These are phyloP conservation scores for Penaeus monodon DNA, from an alignment of 2,888 invertebrate genomes.

Conservation along the genomic window DNA sequence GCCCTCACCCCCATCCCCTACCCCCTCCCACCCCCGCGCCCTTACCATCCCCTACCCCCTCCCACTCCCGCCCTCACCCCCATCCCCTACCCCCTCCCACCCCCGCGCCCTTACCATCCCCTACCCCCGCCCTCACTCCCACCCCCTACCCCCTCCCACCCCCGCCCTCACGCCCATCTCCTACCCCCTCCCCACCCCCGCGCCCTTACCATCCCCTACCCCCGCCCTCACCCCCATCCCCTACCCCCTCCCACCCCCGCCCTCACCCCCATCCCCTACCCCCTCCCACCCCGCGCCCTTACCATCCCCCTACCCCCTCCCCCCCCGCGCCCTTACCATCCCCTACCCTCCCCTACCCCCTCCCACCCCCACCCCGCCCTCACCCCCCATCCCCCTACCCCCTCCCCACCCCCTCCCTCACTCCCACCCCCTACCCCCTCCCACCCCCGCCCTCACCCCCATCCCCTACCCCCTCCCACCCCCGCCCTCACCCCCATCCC, in stretches of 20 bases:
- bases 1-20: not conserved
- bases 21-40: not conserved
- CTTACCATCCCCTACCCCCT: conserved; percentile 54
- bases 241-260: no score
- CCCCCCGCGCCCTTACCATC: no score
- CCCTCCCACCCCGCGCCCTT: not conserved
- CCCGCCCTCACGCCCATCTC: conserved; percentile 59
- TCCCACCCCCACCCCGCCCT: no score
- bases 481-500: not conserved
- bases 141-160: not conserved
- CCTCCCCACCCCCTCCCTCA: not conserved
- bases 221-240: no score
- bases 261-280: not conserved
- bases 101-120: no score
- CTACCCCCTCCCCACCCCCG: no score
- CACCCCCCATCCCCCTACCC: not conserved
- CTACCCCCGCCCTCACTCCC: not conserved
- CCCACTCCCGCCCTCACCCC: no score
- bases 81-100: not conserved
- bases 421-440: no score
- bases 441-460: not conserved
- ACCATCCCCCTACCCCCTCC: conserved; percentile 49
- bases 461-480: no score
- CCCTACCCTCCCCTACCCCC: no score
- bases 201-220: no score